Percentiles rank a stretch among this genome's conserved stretches.
Evolutionary conservation across 2,113 vertebrate genomes (phyloP).

Genomic region (Manacus vitellinus): DNA sequence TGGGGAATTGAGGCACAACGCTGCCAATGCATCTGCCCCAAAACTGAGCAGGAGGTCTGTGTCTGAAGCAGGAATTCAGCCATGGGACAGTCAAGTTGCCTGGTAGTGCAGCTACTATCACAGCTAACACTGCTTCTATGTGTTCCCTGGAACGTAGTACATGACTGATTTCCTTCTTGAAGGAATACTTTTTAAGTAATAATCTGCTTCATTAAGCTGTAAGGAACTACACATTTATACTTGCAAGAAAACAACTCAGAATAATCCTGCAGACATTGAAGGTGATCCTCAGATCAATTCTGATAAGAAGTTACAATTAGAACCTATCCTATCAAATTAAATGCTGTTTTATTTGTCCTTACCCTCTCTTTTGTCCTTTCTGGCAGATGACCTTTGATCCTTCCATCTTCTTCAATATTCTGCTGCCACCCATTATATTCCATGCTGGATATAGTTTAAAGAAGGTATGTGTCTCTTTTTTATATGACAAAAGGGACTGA

Average conservation of each 20-base stretch:
- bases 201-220: neutral
- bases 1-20: neutral
- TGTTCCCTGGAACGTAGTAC: neutral
- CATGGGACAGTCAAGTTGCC: neutral
- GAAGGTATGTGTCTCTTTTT: slow-evolving; percentile 76
- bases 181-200: neutral
- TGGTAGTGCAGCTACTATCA: neutral
- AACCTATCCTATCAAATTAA: neutral
- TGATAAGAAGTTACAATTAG: neutral
- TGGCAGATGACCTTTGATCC: slow-evolving; percentile 88
- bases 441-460: slow-evolving; percentile 87
- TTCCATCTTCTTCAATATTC: slow-evolving; percentile 88
- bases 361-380: slow-evolving; percentile 51
- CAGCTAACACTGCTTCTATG: neutral
- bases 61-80: neutral
- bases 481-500: neutral
- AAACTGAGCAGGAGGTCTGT: neutral
- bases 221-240: neutral
- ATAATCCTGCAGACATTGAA: neutral
- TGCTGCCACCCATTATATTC: slow-evolving; percentile 88
- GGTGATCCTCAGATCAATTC: neutral
- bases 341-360: neutral
- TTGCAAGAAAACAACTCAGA: neutral
- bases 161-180: neutral
- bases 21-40: neutral